Evolutionary conservation across 2,888 invertebrate genomes (phyloP), one percentile per base, ranked within the genome.

Genomic region (Nysson spinosus): DNA sequence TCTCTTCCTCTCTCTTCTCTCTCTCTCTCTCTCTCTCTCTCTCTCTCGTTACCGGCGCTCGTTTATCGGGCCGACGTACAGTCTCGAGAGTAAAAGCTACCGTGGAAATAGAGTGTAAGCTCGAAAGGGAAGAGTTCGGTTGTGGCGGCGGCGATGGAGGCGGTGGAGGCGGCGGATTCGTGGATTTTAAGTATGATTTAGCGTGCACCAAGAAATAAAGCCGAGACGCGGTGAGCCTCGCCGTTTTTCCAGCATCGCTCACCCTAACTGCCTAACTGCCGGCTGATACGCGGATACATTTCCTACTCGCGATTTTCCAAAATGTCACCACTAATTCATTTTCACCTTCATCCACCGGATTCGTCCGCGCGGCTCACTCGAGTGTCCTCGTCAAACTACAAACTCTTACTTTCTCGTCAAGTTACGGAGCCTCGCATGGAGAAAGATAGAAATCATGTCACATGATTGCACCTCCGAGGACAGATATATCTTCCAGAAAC

Each of bases 171-270:
- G 20, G n/a, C n/a, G n/a, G n/a, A n/a, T n/a, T n/a, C n/a, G n/a
- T n/a, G n/a, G 57, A 52, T 44, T 56, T 70, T 72, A 76, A 75
- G 72, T 58, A 68, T 72, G 77, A 77, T 75, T 75, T 75, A 77
- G 47, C 55, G 63, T 42, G 24, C 34, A 34, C 47, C 44, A 24
- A 61, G 63, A 75, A 75, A 72, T 69, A 66, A 74, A 57, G 50
- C 34, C 54, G 63, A 47, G 44, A 65, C n/a, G n/a, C n/a, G n/a
- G n/a, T n/a, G 56, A 43, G 47, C 54, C 34, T 44, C 57, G 46
- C 24, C 64, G 65, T 68, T 75, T 68, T 64, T 66, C 22, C 30
- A 42, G 42, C 60, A 54, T 78, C 65, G 24, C 44, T 78, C 78
- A 69, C 68, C 65, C 62, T n/a, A n/a, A n/a, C n/a, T n/a, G 43